These are phyloP conservation scores for Thamnophis elegans DNA, from an alignment of 2,797 vertebrate species.

Conservation along the genomic window DNA sequence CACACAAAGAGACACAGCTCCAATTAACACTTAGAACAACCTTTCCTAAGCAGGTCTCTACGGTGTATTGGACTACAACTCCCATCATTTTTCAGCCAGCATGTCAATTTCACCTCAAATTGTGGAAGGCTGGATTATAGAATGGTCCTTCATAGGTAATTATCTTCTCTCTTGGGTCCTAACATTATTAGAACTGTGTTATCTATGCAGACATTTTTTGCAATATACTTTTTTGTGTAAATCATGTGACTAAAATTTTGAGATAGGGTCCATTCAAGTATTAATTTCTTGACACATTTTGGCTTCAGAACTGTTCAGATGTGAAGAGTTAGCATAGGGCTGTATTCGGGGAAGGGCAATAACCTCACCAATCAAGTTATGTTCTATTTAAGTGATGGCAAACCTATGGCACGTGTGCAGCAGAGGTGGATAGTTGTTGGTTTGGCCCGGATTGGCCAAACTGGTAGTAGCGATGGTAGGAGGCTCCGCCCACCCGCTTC, in stretches of 20 bases:
- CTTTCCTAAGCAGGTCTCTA: conserved; percentile 22
- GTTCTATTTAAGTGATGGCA: not conserved
- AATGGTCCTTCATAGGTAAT: conserved; percentile 58
- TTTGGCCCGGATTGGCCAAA: too few species aligned
- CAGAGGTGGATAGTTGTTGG: too few species aligned
- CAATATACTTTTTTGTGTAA: not conserved
- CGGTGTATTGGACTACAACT: not conserved
- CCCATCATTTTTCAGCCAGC: not conserved
- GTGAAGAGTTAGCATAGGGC: too few species aligned
- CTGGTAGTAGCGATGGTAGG: too few species aligned
- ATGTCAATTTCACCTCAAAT: not conserved
- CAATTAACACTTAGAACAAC: conserved; percentile 86
- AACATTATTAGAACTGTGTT: not conserved
- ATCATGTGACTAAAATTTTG: too few species aligned
- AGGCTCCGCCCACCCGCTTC: too few species aligned
- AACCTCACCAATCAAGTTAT: not conserved
- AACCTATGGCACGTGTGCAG: too few species aligned
- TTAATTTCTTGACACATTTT: not conserved
- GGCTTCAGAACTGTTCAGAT: not conserved
- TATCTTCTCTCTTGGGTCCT: not conserved
- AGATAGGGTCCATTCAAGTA: not conserved
- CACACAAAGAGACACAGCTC: conserved; percentile 74
- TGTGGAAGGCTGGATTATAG: conserved; percentile 16
- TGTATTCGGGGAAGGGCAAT: not conserved
- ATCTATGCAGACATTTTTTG: not conserved